phyloP scores from a whole-genome alignment of 1,140 invertebrate genomes.

The Eulimnadia texana region DNA sequence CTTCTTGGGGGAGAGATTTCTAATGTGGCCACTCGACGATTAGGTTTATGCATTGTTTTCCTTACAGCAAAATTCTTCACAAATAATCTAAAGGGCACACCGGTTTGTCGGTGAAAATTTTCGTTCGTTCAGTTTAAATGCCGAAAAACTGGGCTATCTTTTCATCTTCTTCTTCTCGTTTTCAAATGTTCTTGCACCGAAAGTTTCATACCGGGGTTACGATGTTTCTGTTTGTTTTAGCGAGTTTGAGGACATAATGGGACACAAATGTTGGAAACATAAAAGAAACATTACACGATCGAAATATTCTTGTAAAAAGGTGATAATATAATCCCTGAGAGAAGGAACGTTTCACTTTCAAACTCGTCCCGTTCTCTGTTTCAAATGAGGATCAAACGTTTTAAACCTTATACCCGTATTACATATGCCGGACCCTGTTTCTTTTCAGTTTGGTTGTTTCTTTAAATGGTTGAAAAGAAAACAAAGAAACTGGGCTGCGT shows the following conservation, averaged over 20 bases:
- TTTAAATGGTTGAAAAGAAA: too few species aligned
- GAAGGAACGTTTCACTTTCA: neutral
- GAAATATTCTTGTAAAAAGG: neutral
- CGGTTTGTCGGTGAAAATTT: neutral
- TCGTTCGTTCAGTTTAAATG: neutral
- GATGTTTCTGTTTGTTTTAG: neutral
- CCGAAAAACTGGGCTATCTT: neutral
- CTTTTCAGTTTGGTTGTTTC: too few species aligned
- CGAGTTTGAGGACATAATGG: too few species aligned
- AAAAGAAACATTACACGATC: too few species aligned
- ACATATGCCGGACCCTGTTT: neutral
- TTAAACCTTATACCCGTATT: neutral
- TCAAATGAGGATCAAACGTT: neutral
- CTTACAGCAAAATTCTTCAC: too few species aligned
- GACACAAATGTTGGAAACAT: too few species aligned
- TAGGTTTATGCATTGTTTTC: neutral
- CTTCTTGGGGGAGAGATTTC: neutral
- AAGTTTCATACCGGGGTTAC: neutral
- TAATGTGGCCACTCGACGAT: neutral
- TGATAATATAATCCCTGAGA: neutral
- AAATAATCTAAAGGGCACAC: too few species aligned
- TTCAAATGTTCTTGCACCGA: neutral
- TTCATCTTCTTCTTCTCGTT: neutral
- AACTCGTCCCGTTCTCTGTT: neutral
- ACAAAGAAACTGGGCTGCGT: neutral